Evolutionary conservation across 2,797 vertebrate species (phyloP).

Genomic region (Phoebastria nigripes): DNA sequence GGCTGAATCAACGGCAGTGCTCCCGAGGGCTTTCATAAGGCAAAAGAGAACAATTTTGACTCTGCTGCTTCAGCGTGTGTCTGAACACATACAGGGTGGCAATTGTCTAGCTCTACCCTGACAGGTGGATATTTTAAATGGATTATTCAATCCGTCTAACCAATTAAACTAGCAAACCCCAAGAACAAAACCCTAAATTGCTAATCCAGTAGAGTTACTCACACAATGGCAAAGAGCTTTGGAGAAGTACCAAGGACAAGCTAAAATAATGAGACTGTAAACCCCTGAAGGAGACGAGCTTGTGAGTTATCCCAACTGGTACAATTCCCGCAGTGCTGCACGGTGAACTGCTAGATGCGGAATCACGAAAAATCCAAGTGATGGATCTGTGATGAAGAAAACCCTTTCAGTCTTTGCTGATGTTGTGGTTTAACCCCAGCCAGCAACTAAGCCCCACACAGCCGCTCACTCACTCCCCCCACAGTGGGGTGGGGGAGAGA

Average conservation of each 20-base stretch:
- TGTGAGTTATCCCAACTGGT: background rate
- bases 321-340: background rate
- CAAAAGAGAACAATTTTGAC: background rate
- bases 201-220: background rate
- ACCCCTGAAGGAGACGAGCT: background rate
- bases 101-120: background rate
- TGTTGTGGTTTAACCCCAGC: no score
- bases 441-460: no score
- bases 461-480: no score
- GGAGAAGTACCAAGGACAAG: background rate
- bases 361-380: background rate
- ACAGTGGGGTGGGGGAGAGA: no score
- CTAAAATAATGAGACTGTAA: background rate
- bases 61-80: rapidly evolving
- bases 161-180: background rate
- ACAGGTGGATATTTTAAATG: background rate
- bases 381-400: background rate
- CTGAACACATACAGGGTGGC: background rate
- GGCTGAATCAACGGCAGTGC: background rate
- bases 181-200: background rate
- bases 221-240: background rate
- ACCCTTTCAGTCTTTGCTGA: background rate
- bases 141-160: background rate
- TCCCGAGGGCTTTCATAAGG: background rate
- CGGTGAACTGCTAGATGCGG: background rate